Conservation (phyloP, 53 echinoderm and acorn worm species). For the Echinometra lucunter region DNA sequence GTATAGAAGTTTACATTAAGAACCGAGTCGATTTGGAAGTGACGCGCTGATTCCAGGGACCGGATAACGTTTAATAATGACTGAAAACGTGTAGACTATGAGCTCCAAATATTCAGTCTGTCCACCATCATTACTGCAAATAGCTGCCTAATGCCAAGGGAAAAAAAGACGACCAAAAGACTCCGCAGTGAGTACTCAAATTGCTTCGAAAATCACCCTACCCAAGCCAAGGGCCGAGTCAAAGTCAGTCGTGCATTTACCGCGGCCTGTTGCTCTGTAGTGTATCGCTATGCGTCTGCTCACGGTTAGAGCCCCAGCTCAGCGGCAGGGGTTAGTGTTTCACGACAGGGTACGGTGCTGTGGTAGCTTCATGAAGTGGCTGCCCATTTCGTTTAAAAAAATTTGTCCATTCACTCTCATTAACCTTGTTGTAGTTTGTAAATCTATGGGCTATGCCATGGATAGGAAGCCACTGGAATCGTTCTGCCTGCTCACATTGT, state of each 20-base stretch:
- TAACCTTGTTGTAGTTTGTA: no score
- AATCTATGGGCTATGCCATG: no score
- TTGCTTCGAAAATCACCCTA: background rate
- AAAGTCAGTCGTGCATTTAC: background rate
- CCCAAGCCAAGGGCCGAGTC: background rate
- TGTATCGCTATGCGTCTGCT: conserved; percentile 15
- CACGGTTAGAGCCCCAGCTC: background rate
- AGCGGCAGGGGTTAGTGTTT: background rate
- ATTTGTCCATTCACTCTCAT: no score
- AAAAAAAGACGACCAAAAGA: conserved; percentile 86
- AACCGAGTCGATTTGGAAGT: background rate
- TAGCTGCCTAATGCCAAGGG: conserved; percentile 88
- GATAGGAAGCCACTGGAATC: no score
- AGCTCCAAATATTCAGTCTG: conserved; percentile 28
- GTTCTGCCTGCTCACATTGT: background rate
- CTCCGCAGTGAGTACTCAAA: conserved; percentile 81
- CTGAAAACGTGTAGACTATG: conserved; percentile 35
- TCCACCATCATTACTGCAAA: conserved; percentile 15
- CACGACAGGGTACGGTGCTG: no score
- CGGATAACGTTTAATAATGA: background rate
- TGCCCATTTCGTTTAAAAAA: no score
- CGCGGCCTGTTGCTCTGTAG: conserved; percentile 5
- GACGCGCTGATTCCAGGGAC: conserved; percentile 8
- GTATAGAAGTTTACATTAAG: background rate
- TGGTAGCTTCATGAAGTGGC: no score